Evolutionary conservation across 2,113 vertebrate genomes (phyloP), one percentile per base, ranked within the genome.

Genomic region (Calidris pugnax): DNA sequence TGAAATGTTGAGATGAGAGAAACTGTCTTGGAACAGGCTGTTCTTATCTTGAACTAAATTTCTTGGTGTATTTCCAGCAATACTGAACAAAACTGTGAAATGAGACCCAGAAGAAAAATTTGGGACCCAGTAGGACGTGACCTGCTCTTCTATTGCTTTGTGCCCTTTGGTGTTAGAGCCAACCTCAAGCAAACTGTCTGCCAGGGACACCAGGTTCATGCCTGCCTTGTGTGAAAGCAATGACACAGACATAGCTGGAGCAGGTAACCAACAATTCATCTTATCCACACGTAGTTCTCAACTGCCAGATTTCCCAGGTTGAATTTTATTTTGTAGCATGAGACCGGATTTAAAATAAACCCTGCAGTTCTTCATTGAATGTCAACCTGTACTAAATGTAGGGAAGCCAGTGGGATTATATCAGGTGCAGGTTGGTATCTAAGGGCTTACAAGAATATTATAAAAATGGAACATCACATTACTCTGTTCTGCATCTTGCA

Each of bases 11-110:
- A 80, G 79, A 62, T 81, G 80, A 93, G 45, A 89, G 50, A 81
- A 94, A 53, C 60, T 81, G 50, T 81, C 32, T 87, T 91, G 81
- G 85, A 95, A 85, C 87, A 89, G 27, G 32, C 50, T 89, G 84
- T 94, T 95, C 87, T 85, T 74, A 74, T n/a, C n/a, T 69, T 71
- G 45, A 93, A 81, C 37, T 37, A 63, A 50, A 85, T 95, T 89
- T 95, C 73, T 71, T 71, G 63, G 41, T 53, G 23, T 30, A 35
- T 76, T 86, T 95, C 84, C 86, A 94, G 59, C 80, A 77, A 12
- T 51, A 67, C 24, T 71, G 85, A 93, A 50, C n/a, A 10, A 23
- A 77, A 85, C 51, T 83, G 59, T 3, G 4, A 66, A 92, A 72
- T 24, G 43, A 43, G 43, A 59, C 48, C 20, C 60, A 57, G 77